Evolutionary conservation across 2,113 vertebrate genomes (phyloP).

Genomic region (Perca schrenkii): DNA sequence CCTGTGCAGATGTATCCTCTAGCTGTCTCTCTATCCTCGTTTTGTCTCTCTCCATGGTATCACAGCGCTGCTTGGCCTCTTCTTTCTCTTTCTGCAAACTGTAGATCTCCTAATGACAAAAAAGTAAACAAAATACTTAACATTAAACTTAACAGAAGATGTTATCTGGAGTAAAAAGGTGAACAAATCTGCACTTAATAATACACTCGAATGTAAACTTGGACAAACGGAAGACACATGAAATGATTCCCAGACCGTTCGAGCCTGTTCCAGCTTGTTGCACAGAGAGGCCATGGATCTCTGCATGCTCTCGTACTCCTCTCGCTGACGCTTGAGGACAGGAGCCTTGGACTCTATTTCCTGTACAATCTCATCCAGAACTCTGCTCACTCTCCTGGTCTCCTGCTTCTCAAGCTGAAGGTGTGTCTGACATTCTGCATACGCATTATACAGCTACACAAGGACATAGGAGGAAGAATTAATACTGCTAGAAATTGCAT

Average conservation of each 20-base stretch:
- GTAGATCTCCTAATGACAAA: slow-evolving; percentile 89
- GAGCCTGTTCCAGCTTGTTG: slow-evolving; percentile 94
- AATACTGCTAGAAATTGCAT: background rate
- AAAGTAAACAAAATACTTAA: background rate
- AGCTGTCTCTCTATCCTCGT: slow-evolving; percentile 89
- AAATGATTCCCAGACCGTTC: slow-evolving; percentile 83
- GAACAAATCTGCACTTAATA: background rate
- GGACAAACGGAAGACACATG: background rate
- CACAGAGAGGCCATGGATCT: slow-evolving; percentile 92
- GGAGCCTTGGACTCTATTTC: slow-evolving; percentile 97
- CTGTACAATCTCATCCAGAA: slow-evolving; percentile 93
- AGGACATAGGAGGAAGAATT: background rate
- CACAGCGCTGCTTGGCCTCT: slow-evolving; percentile 89
- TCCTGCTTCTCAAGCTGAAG: slow-evolving; percentile 93
- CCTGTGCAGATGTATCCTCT: slow-evolving; percentile 87
- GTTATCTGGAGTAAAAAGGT: background rate
- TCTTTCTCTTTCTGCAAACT: slow-evolving; percentile 91
- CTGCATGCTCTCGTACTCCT: slow-evolving; percentile 94
- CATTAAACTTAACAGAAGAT: background rate
- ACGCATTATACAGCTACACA: slow-evolving; percentile 93
- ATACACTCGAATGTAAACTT: background rate
- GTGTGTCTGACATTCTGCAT: slow-evolving; percentile 93
- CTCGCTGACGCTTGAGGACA: slow-evolving; percentile 91
- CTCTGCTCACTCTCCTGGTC: slow-evolving; percentile 91
- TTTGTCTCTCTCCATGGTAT: slow-evolving; percentile 89